Percentiles rank a stretch among this genome's conserved stretches.
These are phyloP conservation scores for Drosophila nigrodunni DNA, from an alignment of 1,140 invertebrate genomes.

Conservation along the genomic window DNA sequence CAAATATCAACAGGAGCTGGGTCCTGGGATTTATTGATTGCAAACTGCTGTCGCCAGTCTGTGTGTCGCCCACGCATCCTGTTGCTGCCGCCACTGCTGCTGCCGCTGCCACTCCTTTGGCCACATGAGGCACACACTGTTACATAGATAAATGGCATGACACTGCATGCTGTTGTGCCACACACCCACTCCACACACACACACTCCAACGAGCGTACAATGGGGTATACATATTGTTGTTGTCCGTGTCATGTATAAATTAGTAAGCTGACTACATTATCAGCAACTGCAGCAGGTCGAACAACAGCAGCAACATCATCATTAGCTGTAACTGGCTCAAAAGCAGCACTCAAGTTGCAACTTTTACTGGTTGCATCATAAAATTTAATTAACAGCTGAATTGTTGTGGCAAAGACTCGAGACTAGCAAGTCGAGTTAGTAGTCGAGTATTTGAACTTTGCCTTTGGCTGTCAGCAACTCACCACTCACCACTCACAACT, in stretches of 20 bases:
- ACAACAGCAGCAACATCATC: conserved; percentile 37
- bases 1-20: conserved; percentile 77
- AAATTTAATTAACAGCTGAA: conserved; percentile 76
- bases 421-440: background rate
- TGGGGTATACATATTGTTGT: conserved; percentile 48
- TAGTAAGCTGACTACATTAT: conserved; percentile 57
- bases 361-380: conserved; percentile 62
- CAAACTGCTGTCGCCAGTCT: conserved; percentile 35
- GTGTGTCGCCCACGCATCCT: conserved; percentile 45
- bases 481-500: conserved; percentile 1
- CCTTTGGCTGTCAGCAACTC: conserved; percentile 21
- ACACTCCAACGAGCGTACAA: conserved; percentile 8
- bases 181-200: conserved; percentile 5
- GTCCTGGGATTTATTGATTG: conserved; percentile 81
- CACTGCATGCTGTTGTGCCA: conserved; percentile 34
- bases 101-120: conserved; percentile 1
- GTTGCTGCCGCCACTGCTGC: conserved; percentile 28
- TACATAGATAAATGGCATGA: conserved; percentile 62
- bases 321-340: conserved; percentile 27
- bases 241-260: conserved; percentile 69
- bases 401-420: conserved; percentile 14
- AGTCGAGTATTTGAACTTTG: conserved; percentile 56
- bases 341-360: conserved; percentile 51
- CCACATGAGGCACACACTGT: conserved; percentile 8
- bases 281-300: conserved; percentile 44